Percentiles rank a stretch among this genome's conserved stretches.
These are phyloP conservation scores for Origma solitaria DNA, from an alignment of 2,113 vertebrate species.

Conservation along the genomic window DNA sequence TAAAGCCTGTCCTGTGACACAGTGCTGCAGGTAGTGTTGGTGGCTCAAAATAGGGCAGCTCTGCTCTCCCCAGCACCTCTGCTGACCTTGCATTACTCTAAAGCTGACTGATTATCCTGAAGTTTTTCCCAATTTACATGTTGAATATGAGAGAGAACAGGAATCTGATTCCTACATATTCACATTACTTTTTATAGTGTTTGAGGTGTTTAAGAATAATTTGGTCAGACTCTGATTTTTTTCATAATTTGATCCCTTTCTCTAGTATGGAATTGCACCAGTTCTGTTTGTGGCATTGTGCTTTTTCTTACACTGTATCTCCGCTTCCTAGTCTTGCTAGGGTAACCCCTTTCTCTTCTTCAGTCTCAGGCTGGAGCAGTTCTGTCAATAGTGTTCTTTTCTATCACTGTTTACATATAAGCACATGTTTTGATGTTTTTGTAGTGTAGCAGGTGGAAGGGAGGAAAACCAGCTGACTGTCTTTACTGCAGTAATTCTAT, in stretches of 20 bases:
- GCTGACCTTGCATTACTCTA: neutral
- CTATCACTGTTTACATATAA: neutral
- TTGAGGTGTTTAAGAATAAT: neutral
- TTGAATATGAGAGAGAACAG: neutral
- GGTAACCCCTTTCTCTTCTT: neutral
- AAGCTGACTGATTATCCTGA: neutral
- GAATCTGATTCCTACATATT: neutral
- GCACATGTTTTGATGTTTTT: neutral
- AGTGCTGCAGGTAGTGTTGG: neutral
- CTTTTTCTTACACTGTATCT: neutral
- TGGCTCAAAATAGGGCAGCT: neutral
- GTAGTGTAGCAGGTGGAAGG: neutral
- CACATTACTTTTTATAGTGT: neutral
- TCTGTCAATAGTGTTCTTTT: neutral
- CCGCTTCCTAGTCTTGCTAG: neutral
- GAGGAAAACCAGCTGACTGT: neutral
- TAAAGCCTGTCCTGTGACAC: neutral
- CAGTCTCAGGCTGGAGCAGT: neutral
- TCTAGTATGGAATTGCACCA: neutral
- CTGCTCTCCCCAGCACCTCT: neutral
- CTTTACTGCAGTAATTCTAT: neutral
- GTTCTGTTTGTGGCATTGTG: neutral
- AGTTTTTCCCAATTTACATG: neutral
- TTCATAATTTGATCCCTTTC: neutral
- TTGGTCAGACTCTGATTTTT: neutral